Conservation (phyloP, 2,888 invertebrate genomes). For the Biston stratarius region DNA sequence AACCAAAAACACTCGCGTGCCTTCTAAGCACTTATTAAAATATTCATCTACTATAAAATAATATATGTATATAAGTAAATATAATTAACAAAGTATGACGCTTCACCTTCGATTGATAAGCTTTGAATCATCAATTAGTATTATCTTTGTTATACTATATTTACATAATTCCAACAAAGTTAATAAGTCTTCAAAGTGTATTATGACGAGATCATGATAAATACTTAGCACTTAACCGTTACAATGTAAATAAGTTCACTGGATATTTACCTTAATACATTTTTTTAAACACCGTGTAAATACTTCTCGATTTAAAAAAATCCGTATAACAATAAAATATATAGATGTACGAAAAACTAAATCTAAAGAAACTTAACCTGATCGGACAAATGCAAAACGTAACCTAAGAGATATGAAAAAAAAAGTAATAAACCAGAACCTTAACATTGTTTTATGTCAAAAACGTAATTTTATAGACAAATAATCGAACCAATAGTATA, state of each 20-base stretch:
- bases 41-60: neutral
- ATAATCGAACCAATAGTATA: too few species aligned
- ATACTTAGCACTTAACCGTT: neutral
- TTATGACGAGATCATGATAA: conserved; percentile 10
- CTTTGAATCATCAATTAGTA: neutral
- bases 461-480: too few species aligned
- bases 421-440: too few species aligned
- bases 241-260: neutral
- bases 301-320: too few species aligned
- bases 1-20: neutral
- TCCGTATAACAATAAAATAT: too few species aligned
- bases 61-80: neutral
- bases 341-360: too few species aligned
- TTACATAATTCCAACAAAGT: neutral
- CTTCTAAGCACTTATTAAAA: neutral
- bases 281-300: too few species aligned
- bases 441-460: too few species aligned
- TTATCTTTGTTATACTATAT: neutral
- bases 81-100: neutral
- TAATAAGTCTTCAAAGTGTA: conserved; percentile 11
- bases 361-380: too few species aligned
- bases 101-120: conserved; percentile 3
- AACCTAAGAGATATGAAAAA: too few species aligned
- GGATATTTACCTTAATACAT: too few species aligned
- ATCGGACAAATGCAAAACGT: too few species aligned